Base-by-base conservation (phyloP, 2,888 invertebrate species). In the Troides oblongomaculatus region DNA sequence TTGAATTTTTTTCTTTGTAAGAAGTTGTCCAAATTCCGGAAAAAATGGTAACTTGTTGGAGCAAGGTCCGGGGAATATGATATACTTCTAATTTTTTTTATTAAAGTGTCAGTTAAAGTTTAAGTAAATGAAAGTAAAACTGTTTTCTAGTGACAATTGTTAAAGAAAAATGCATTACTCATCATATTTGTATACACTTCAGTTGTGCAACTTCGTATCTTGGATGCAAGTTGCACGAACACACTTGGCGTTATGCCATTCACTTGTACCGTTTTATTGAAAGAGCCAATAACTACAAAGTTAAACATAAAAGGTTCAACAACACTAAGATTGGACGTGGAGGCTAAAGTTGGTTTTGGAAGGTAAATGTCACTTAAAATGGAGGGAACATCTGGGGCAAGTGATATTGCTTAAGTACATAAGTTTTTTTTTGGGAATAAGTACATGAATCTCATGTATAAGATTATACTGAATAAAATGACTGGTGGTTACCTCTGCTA, bases 201-300 rank as follows among this genome's bases (percentile, higher is more conserved):
- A 62, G 10, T 43, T 25, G 58, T 30, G 57, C 43, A 62, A 46
- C 53, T 56, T 25, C 25, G 25, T 69, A 69, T 62, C 69, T 58
- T 65, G 58, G 58, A 66, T 58, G 65, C 58, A 69, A 66, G 65
- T 66, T 65, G 58, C 69, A 65, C 69, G 62, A 66, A 66, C 65
- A 69, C 62, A 64, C 56, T 69, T 69, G 69, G 69, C 69, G 46
- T 30, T 8, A 39, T 56, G 69, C 69, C 69, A 69, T 65, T 39
- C 60, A 14, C 18, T 43, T 69, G 65, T 69, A 57, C 62, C 23
- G 58, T 64, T 53, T 64, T 62, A 69, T 65, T 69, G 69, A 65
- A 69, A 65, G 57, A 53, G 62, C 57, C 64, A 62, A 66, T 66
- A 36, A 53, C 68, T 43, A 36, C 59, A 30, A 63, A 68, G 50